phyloP scores from a whole-genome alignment of 2,797 vertebrate species.

The Coregonus suidteri region DNA sequence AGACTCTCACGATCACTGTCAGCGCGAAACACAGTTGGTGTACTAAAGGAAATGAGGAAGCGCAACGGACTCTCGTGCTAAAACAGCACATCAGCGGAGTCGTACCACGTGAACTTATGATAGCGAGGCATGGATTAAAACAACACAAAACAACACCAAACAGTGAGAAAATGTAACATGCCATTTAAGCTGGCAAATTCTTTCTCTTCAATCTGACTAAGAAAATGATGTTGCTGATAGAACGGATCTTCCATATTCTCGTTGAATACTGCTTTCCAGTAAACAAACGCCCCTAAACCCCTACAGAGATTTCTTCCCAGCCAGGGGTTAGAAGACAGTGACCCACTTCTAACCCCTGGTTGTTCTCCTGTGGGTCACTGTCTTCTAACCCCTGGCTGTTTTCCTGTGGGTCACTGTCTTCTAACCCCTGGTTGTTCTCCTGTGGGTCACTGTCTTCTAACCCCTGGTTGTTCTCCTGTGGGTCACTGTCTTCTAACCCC shows the following conservation, averaged over 20 bases:
- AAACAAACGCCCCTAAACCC: conserved; percentile 42
- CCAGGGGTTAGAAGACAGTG: neutral
- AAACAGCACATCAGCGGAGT: neutral
- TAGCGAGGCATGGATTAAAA: neutral
- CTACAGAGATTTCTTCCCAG: conserved; percentile 11
- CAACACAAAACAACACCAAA: too few species aligned
- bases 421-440: too few species aligned
- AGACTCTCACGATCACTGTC: neutral
- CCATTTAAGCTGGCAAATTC: conserved; percentile 25
- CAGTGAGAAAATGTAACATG: neutral
- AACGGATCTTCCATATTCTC: conserved; percentile 47
- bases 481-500: too few species aligned
- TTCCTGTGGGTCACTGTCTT: too few species aligned
- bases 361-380: too few species aligned
- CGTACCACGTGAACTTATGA: neutral
- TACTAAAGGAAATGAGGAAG: neutral
- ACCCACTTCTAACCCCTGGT: neutral
- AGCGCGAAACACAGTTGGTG: neutral
- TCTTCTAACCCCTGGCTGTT: too few species aligned
- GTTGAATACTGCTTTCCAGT: conserved; percentile 40
- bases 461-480: too few species aligned
- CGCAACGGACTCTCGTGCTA: neutral
- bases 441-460: too few species aligned
- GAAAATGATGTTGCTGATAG: conserved; percentile 48
- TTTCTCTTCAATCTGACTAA: conserved; percentile 39